Evolutionary conservation across 64 coral and sea anemone genomes (phyloP), one percentile per base, ranked within the genome.

Genomic region (Porites australiensis): DNA sequence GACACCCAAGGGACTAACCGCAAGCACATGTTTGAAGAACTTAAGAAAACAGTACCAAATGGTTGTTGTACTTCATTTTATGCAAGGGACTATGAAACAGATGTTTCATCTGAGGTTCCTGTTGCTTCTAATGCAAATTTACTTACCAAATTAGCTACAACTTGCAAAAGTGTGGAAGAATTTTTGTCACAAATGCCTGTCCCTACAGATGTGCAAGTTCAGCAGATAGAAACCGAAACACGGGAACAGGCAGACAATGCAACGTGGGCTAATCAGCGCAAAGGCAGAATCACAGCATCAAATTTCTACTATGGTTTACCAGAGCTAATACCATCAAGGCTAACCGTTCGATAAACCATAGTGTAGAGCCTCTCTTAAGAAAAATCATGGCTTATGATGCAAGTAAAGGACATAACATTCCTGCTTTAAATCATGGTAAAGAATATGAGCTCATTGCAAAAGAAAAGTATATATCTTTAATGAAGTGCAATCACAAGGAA

Each of bases 301-400:
- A 86, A 68, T 43, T 86, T 86, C 43, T 86, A 86, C 50, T 49
- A 22, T 68, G 82, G 68, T 45, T 86, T 48, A 86, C 82, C 44
- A 86, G 50, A 67, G 82, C 70, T 18, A 82, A 63, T 21, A 60
- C 20, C 44, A 43, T 61, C 8, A 82, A 82, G 51, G 68, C 16
- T 71, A 71, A 87, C 4, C 83, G 11, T 27, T 60, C 86, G 1
- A 75, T 54, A 76, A 46, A 59, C 13, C 19, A 27, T 45, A 75
- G 77, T 58, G 23, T 47, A 21, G 86, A 88, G 9, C 20, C 68
- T 49, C 66, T 88, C 21, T 18, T 88, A 5, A 74, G 23, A 74
- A 55, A 59, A 53, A 19, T 88, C 3, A 88, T 75, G 86, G 86
- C 71, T 46, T 76, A 75, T 77, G 21, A 6, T 54, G 48, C 5